Base-by-base conservation (phyloP, 2,888 invertebrate species). In the Drosophila prostipennis region DNA sequence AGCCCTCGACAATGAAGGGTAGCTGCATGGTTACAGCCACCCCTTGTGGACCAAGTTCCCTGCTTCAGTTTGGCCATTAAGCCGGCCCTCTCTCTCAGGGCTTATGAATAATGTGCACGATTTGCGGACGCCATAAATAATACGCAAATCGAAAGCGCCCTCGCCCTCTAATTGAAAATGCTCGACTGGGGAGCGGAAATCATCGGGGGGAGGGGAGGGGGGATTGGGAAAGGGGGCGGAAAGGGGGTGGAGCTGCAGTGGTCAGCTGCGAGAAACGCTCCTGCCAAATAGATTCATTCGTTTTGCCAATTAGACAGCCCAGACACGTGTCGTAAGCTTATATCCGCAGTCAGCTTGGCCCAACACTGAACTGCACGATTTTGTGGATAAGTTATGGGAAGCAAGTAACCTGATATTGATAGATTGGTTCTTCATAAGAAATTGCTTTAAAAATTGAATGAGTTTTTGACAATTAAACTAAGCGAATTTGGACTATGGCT, bases 101-200 rank as follows among this genome's bases (percentile, higher is more conserved):
- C 84, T 84, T 83, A 87, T 87, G 83, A 86, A 83, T 83, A 83
- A 83, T 87, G 87, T 64, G 81, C 81, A 87, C 87, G 84, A 86
- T 87, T 83, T 84, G 79, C 78, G 74, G 74, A 67, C 72, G 76
- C 74, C 84, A 83, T 83, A 83, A 83, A 83, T 83, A 83, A 83
- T 83, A 83, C 84, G 86, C 86, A 83, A 83, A 83, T 83, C 82
- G 82, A 83, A 83, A 83, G 78, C 81, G 78, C 79, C 76, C 84
- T 78, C 79, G 79, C 76, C 81, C 69, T 86, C 87, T 86, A 86
- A 83, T 83, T 84, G 84, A 83, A 83, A 83, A 86, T 72, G 75
- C 79, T 69, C 53, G 53, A 29, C 43, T 77, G 51, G 52, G 54
- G 82, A 61, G 72, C 57, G 72, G 68, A 58, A 55, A 54, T 48